Conservation (phyloP, 2,113 vertebrate species). For the Plecotus auritus region DNA sequence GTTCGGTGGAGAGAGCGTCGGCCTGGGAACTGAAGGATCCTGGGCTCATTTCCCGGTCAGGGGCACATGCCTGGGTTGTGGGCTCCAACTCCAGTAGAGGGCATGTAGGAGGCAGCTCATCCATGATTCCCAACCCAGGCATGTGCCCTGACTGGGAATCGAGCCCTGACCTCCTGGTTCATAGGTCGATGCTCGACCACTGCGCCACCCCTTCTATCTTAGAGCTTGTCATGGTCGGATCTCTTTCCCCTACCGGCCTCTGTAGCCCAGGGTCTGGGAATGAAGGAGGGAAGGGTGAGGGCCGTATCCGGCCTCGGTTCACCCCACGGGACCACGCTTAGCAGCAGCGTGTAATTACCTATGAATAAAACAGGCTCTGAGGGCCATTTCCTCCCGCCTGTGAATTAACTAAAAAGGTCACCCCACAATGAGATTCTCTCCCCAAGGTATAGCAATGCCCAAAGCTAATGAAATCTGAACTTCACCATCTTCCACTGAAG, state of each 20-base stretch:
- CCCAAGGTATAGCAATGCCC: slow-evolving; percentile 65
- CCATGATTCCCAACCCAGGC: no score
- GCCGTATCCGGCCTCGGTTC: not conserved
- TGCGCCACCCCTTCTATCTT: not conserved
- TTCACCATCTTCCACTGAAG: slow-evolving; percentile 39
- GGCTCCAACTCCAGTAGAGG: no score
- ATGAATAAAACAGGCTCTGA: slow-evolving; percentile 43
- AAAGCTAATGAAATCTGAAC: slow-evolving; percentile 76
- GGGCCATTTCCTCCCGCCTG: slow-evolving; percentile 49
- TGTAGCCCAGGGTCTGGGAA: not conserved
- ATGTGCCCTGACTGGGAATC: no score
- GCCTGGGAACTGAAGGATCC: no score
- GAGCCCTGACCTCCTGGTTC: no score
- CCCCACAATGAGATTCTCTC: slow-evolving; percentile 60
- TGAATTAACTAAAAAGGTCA: slow-evolving; percentile 80
- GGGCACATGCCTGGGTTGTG: no score
- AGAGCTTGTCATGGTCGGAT: not conserved
- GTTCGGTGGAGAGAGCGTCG: no score
- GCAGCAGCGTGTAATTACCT: slow-evolving; percentile 41
- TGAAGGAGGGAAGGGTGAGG: not conserved
- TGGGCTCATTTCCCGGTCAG: no score
- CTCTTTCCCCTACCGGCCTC: no score
- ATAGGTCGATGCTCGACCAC: no score
- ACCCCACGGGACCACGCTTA: not conserved
- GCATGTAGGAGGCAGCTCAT: no score